Evolutionary conservation across 2,888 invertebrate species (phyloP).

Genomic region (Boloria selene): DNA sequence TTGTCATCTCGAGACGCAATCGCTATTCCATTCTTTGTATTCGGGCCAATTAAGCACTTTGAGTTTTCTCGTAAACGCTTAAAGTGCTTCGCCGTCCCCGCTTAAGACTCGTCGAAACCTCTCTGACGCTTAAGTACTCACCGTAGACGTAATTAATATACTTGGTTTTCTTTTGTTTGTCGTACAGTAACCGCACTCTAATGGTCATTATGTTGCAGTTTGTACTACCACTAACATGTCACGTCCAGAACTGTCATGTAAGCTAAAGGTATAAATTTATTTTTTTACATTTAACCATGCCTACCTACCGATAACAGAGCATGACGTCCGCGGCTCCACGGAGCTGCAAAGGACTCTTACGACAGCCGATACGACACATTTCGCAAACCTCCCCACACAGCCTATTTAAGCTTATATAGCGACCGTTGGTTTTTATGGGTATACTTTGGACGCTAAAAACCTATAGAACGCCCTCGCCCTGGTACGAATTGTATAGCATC

Average conservation of each 20-base stretch:
- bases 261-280: slow-evolving; percentile 81
- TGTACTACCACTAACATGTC: slow-evolving; percentile 83
- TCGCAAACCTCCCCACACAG: slow-evolving; percentile 76
- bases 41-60: slow-evolving; percentile 55
- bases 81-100: slow-evolving; percentile 78
- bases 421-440: slow-evolving; percentile 79
- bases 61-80: slow-evolving; percentile 70
- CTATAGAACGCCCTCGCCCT: slow-evolving; percentile 80
- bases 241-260: slow-evolving; percentile 83
- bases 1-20: slow-evolving; percentile 26
- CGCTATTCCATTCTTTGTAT: slow-evolving; percentile 34
- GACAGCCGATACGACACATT: slow-evolving; percentile 74
- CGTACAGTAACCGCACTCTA: slow-evolving; percentile 83
- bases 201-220: slow-evolving; percentile 83
- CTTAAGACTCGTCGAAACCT: slow-evolving; percentile 77
- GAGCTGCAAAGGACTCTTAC: slow-evolving; percentile 60
- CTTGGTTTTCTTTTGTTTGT: slow-evolving; percentile 81
- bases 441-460: slow-evolving; percentile 80
- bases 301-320: slow-evolving; percentile 68
- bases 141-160: slow-evolving; percentile 77
- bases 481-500: slow-evolving; percentile 82
- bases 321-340: slow-evolving; percentile 66
- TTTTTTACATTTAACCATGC: slow-evolving; percentile 77
- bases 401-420: slow-evolving; percentile 78
- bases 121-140: slow-evolving; percentile 80